These are phyloP conservation scores for Theocolax elegans DNA, from an alignment of 1,140 invertebrate genomes.

Conservation along the genomic window DNA sequence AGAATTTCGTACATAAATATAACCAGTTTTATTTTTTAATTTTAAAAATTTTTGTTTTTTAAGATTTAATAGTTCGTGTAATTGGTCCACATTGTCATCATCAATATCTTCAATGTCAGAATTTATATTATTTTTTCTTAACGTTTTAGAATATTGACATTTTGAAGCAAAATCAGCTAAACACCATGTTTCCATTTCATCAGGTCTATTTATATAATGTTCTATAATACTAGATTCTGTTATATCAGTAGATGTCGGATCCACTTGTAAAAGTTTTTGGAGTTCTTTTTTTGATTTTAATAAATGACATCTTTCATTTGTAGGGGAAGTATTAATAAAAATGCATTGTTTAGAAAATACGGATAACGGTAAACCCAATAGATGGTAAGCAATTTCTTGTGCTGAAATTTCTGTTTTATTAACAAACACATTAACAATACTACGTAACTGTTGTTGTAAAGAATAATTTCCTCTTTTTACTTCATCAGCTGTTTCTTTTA, in stretches of 20 bases:
- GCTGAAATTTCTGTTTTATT: slow-evolving; percentile 25
- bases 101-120: not conserved
- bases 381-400: slow-evolving; percentile 18
- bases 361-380: slow-evolving; percentile 7
- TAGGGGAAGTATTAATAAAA: slow-evolving; percentile 13
- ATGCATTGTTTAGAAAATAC: slow-evolving; percentile 9
- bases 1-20: not conserved
- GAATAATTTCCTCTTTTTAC: slow-evolving; percentile 18
- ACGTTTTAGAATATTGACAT: not conserved
- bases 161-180: not conserved
- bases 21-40: slow-evolving; percentile 10
- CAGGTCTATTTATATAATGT: slow-evolving; percentile 5
- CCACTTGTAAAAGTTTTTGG: not conserved
- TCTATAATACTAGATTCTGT: not conserved
- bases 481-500: slow-evolving; percentile 18
- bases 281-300: slow-evolving; percentile 15
- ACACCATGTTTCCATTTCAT: not conserved
- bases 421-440: slow-evolving; percentile 13
- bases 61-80: not conserved
- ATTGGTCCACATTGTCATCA: not conserved
- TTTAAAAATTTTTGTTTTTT: slow-evolving; percentile 1
- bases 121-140: slow-evolving; percentile 10
- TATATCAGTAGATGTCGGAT: slow-evolving; percentile 3
- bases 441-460: slow-evolving; percentile 24
- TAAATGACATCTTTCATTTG: slow-evolving; percentile 14